These are phyloP conservation scores for Cosmopolites sordidus DNA, from an alignment of 2,888 invertebrate species.

Conservation along the genomic window DNA sequence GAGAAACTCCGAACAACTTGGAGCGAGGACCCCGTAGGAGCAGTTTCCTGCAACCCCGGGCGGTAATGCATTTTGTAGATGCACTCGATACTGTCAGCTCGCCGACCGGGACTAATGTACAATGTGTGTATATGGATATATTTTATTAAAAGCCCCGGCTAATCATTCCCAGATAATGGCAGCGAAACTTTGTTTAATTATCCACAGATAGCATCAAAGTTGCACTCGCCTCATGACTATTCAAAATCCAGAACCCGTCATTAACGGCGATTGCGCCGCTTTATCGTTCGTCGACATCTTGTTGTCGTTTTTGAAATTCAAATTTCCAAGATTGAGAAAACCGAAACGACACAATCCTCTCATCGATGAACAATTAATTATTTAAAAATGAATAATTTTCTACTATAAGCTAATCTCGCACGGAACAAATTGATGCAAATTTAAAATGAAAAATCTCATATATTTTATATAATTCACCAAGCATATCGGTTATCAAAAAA, in stretches of 20 bases:
- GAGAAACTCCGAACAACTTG: background rate
- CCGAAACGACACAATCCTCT: too few relatives aligned
- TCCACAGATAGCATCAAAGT: constrained; percentile 28
- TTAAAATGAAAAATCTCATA: too few relatives aligned
- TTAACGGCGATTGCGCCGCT: constrained; percentile 13
- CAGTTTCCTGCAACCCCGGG: constrained; percentile 42
- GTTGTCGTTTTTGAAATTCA: too few relatives aligned
- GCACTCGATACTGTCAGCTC: constrained; percentile 29
- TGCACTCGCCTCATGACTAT: constrained; percentile 29
- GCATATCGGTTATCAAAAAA: too few relatives aligned
- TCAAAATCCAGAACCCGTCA: constrained; percentile 25
- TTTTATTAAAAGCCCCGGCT: constrained; percentile 38
- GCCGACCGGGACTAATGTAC: constrained; percentile 34
- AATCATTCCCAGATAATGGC: constrained; percentile 34
- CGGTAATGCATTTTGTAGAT: constrained; percentile 40
- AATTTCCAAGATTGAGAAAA: too few relatives aligned
- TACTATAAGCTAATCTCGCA: too few relatives aligned
- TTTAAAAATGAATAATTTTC: too few relatives aligned
- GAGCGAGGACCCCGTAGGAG: constrained; percentile 34
- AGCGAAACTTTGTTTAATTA: constrained; percentile 29
- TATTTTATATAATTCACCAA: too few relatives aligned
- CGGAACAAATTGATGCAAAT: too few relatives aligned
- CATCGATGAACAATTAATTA: too few relatives aligned
- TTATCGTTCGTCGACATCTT: too few relatives aligned
- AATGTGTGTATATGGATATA: constrained; percentile 41